Evolutionary conservation across 2,888 invertebrate species (phyloP), one percentile per base, ranked within the genome.

Genomic region (Cantharis rufa): DNA sequence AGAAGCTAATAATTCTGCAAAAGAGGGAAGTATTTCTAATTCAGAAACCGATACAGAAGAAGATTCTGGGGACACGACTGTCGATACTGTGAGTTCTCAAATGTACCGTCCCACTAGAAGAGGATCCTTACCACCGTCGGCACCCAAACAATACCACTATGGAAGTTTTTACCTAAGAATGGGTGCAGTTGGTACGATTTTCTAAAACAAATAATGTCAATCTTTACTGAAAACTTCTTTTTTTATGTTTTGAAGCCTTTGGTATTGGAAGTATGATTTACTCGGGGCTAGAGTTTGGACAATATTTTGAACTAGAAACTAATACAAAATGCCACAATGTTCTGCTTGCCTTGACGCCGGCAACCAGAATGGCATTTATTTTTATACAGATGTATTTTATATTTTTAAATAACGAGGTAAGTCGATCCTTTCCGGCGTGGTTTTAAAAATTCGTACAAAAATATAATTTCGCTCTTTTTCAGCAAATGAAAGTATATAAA

Each of bases 321-420:
- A 94, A 97, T 87, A 95, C 96, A 16, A 95, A 96, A 86, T 98
- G 98, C 86, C 96, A 96, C 89, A 96, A 97, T 87, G 94, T 97
- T 63, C 91, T 98, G 84, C 90, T 96, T 77, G 97, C 97, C 0
- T 89, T 98, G 71, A 96, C 97, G 3, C 98, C 98, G 0, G 95
- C 97, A 7, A 95, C 97, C 0, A 91, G 97, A 82, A 96, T 98
- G 94, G 94, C 96, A 74, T 98, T 98, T 90, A 98, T 97, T 84
- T 98, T 98, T 89, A 95, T 97, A 85, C 98, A 98, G 89, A 96
- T 98, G 93, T 98, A 98, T 89, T 98, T 98, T 89, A 97, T 98
- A 89, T 98, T 98, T 90, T 92, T 98, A 78, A 98, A 98, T 89
- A 96, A 97, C 87, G 96, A 98, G 94, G 97, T 97, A 86, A 89